Conservation (phyloP, 2,113 vertebrate species). For the Odocoileus hemionus region DNA sequence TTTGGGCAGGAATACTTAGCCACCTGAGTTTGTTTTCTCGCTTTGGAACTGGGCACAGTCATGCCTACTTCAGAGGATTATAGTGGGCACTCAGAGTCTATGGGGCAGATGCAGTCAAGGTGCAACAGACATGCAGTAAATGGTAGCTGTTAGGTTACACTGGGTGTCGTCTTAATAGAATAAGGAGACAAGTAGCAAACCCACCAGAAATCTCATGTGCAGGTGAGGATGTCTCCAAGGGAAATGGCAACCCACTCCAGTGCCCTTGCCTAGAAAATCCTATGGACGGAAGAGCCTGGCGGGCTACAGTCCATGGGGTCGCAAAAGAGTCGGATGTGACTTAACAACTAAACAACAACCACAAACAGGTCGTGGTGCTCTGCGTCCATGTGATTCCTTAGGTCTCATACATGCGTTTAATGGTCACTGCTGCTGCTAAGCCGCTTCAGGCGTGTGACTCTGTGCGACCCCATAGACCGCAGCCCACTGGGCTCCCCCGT, state of each 20-base stretch:
- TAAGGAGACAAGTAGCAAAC: not conserved
- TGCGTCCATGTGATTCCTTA: not conserved
- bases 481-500: fast-evolving
- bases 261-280: not conserved
- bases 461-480: not conserved
- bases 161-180: fast-evolving
- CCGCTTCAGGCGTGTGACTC: fast-evolving
- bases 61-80: not conserved
- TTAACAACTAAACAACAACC: not conserved
- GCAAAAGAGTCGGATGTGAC: fast-evolving
- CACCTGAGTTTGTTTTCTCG: not conserved
- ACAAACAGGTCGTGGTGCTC: fast-evolving
- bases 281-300: not conserved
- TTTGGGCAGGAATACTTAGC: not conserved
- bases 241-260: not conserved
- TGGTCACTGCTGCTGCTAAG: not conserved
- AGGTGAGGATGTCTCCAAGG: fast-evolving
- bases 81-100: not conserved
- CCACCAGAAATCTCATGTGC: fast-evolving
- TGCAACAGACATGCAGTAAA: not conserved
- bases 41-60: not conserved
- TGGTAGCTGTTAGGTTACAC: not conserved
- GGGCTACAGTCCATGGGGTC: not conserved
- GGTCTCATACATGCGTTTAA: fast-evolving
- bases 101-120: not conserved